phyloP scores from a whole-genome alignment of 2,113 vertebrate genomes.

The Caloenas nicobarica region DNA sequence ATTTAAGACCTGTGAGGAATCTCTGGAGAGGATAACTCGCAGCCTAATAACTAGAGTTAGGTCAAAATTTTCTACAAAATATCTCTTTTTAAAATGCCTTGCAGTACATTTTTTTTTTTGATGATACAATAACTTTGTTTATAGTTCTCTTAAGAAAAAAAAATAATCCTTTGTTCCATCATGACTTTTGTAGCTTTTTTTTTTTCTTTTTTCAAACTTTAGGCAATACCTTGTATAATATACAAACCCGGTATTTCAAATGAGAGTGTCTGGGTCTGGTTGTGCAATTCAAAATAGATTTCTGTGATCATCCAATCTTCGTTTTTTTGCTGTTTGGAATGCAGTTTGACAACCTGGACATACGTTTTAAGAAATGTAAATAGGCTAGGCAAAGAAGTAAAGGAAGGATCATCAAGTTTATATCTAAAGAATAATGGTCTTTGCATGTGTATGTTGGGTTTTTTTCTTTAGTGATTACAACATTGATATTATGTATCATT shows the following conservation, averaged over 20 bases:
- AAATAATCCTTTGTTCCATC: neutral
- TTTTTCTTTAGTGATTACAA: neutral
- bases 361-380: neutral
- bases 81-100: neutral
- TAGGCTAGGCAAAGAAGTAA: neutral
- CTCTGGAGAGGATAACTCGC: neutral
- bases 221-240: neutral
- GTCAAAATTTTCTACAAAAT: neutral
- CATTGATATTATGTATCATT: neutral
- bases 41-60: neutral
- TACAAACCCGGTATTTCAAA: neutral
- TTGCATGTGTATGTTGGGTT: neutral
- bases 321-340: neutral
- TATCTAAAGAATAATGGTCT: rapidly evolving
- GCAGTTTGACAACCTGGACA: neutral
- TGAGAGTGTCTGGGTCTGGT: neutral
- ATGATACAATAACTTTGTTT: neutral
- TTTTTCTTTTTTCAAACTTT: no score
- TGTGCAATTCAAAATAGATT: neutral
- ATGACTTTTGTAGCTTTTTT: neutral
- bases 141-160: neutral
- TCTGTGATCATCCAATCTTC: neutral
- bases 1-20: neutral
- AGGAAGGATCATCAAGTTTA: neutral
- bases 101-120: neutral